Base-by-base conservation (phyloP, 2,797 vertebrate genomes). In the Pangasius larnaudii region DNA sequence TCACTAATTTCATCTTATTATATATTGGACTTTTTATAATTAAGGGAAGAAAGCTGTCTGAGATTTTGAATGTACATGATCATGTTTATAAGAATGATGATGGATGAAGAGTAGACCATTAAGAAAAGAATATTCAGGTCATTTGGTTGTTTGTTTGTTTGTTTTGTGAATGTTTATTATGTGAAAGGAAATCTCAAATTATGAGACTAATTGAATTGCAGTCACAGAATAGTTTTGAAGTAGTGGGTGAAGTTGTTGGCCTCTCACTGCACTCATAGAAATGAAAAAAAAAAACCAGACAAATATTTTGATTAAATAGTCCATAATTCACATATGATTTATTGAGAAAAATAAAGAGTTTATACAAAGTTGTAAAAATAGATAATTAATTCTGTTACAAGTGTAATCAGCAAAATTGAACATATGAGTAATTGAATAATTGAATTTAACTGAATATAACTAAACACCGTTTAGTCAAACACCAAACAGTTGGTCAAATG, bases 191-290 rank as follows among this genome's bases (percentile, higher is more conserved):
- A 49, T 80, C 8, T 22, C 39, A 18, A 6, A 79, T 3, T 39
- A 79, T 80, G 22, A n/a, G 61, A 42, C 42, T 42, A 4, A 69
- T 56, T 58, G 8, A 58, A 69, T 80, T 78, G 22, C 7, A 1
- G 30, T 53, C 46, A 53, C 46, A 84, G 22, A 85, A 74, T 58
- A 58, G 51, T 56, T 58, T 72, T 56, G 4, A 84, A 75, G n/a
- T 42, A 18, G 56, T 11, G 8, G n/a, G 27, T 6, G 46, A 51
- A 67, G 51, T 56, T 18, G 2, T 13, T 80, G 46, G 22, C 74
- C 19, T 39, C 22, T 86, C n/a, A 27, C 7, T 63, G n/a, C 19
- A 14, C 11, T 24, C n/a, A 49, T 16, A 63, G 16, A 30, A 67
- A 56, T 56, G 33, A 13, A 7, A 13, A 80, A 80, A 59, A 39